Conservation (phyloP, 2,797 vertebrate genomes). For the Bryconaethiops microstoma region DNA sequence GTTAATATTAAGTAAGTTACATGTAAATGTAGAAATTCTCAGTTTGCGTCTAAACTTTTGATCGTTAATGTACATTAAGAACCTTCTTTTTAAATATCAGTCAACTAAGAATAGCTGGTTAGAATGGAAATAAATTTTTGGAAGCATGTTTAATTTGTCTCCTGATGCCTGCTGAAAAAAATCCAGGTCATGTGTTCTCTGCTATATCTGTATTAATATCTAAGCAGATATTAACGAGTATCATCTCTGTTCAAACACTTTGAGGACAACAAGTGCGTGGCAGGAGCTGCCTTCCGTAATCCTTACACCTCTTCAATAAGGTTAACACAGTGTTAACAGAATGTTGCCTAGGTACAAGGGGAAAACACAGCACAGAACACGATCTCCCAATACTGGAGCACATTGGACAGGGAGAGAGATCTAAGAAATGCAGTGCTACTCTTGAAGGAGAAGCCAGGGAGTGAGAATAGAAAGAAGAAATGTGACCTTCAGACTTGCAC, state of each 20-base stretch:
- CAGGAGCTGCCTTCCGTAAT: background rate
- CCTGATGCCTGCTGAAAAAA: background rate
- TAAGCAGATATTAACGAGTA: background rate
- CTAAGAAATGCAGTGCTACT: conserved; percentile 37
- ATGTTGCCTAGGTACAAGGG: conserved; percentile 19
- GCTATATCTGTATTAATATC: background rate
- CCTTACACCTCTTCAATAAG: conserved; percentile 26
- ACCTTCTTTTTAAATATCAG: background rate
- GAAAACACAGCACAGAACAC: conserved; percentile 41
- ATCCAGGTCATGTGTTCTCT: background rate
- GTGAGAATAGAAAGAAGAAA: conserved; percentile 75
- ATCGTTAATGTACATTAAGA: too few relatives aligned
- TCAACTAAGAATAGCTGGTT: background rate
- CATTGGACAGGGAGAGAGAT: conserved; percentile 5
- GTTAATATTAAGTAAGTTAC: too few relatives aligned
- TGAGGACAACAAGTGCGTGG: background rate
- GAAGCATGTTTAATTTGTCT: background rate
- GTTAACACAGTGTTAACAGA: conserved; percentile 28
- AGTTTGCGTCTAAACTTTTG: too few relatives aligned
- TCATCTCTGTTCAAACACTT: background rate
- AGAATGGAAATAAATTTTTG: background rate
- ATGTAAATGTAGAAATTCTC: too few relatives aligned
- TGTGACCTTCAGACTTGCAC: conserved; percentile 69
- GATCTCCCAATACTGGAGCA: conserved; percentile 49
- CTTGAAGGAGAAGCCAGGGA: conserved; percentile 55